Percentiles rank a stretch among this genome's conserved stretches.
Conservation (phyloP, 2,113 vertebrate species). For the Trematomus loennbergii region DNA sequence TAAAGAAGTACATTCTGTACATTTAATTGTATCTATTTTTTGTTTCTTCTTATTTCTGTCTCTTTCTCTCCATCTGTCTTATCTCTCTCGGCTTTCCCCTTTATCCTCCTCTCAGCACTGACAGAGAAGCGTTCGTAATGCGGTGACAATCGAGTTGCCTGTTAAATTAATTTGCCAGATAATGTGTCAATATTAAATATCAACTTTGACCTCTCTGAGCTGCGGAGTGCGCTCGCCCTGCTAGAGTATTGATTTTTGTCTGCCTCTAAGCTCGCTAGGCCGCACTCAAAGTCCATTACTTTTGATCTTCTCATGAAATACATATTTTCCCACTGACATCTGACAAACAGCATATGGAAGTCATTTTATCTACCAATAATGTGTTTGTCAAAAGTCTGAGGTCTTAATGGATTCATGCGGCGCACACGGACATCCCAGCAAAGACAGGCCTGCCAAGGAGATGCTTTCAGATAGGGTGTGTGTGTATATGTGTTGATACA, state of each 20-base stretch:
- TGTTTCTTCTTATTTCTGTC: slow-evolving; percentile 17
- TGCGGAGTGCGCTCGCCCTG: slow-evolving; percentile 67
- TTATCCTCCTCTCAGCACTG: slow-evolving; percentile 57
- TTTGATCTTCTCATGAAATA: slow-evolving; percentile 91
- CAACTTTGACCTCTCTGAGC: slow-evolving; percentile 82
- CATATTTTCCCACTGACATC: slow-evolving; percentile 87
- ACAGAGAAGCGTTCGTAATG: slow-evolving; percentile 70
- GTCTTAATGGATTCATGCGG: slow-evolving; percentile 87
- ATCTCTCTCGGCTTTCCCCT: slow-evolving; percentile 55
- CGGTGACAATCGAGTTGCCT: slow-evolving; percentile 80
- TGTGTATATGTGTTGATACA: background rate
- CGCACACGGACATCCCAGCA: slow-evolving; percentile 51
- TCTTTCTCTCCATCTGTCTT: slow-evolving; percentile 14
- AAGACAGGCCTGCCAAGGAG: slow-evolving; percentile 82
- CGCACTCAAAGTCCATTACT: slow-evolving; percentile 88
- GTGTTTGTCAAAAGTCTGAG: slow-evolving; percentile 87
- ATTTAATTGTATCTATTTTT: slow-evolving; percentile 35
- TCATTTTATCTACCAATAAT: slow-evolving; percentile 90
- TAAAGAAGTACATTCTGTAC: slow-evolving; percentile 12
- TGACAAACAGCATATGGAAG: slow-evolving; percentile 92
- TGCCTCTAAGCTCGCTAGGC: slow-evolving; percentile 77
- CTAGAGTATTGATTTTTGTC: slow-evolving; percentile 86
- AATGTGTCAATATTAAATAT: slow-evolving; percentile 90
- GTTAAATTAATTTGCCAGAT: slow-evolving; percentile 87
- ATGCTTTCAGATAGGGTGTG: slow-evolving; percentile 69